Evolutionary conservation across 2,797 vertebrate genomes (phyloP).

Genomic region (Picus viridis): DNA sequence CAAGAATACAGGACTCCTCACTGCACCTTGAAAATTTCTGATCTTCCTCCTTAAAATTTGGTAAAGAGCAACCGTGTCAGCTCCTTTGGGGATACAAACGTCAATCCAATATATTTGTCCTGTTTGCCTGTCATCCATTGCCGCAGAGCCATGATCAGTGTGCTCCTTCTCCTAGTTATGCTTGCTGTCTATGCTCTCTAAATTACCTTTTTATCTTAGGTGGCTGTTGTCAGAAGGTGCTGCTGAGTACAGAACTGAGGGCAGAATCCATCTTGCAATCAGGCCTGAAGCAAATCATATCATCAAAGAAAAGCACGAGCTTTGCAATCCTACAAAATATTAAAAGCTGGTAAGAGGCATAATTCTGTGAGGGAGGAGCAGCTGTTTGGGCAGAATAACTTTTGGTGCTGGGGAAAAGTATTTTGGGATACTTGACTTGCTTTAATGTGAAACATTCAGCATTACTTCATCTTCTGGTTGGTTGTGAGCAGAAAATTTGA

Average conservation of each 20-base stretch:
- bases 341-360: not conserved
- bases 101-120: not conserved
- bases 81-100: slow-evolving; percentile 2
- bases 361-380: not conserved
- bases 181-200: not conserved
- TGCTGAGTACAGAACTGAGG: not conserved
- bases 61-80: not conserved
- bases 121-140: not conserved
- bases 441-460: not conserved
- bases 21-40: not conserved
- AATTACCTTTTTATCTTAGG: not conserved
- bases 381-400: not conserved
- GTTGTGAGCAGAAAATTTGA: slow-evolving; percentile 1
- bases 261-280: slow-evolving; percentile 26
- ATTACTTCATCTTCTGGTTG: slow-evolving; percentile 2
- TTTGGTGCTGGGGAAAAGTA: not conserved
- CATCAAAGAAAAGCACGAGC: not conserved
- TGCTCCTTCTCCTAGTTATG: not conserved
- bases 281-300: not conserved
- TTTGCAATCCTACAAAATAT: not conserved
- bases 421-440: not conserved
- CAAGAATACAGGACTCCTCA: not conserved
- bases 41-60: not conserved
- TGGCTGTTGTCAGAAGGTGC: slow-evolving; percentile 8
- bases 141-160: not conserved